Evolutionary conservation across 2,113 vertebrate species (phyloP).

Genomic region (Pavo muticus): DNA sequence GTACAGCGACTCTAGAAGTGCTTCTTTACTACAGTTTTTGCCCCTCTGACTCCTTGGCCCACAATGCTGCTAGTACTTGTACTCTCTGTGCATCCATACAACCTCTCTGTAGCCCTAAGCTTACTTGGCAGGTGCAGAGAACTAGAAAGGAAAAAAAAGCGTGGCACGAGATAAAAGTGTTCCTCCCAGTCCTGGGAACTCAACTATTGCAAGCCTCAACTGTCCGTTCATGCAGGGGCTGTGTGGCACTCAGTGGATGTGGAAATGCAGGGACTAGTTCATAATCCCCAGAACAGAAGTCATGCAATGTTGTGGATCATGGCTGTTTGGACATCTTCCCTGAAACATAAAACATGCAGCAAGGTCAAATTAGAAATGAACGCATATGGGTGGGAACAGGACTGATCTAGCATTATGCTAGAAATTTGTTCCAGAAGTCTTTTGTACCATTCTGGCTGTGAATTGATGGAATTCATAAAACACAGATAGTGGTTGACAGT

Average conservation of each 20-base stretch:
- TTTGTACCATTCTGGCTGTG: not conserved
- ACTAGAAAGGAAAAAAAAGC: not conserved
- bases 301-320: fast-evolving
- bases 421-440: not conserved
- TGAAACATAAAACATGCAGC: not conserved
- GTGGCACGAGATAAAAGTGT: not conserved
- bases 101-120: not conserved
- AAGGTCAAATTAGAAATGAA: not conserved
- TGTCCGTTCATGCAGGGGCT: not conserved
- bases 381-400: not conserved
- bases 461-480: not conserved
- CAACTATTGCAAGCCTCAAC: not conserved
- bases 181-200: not conserved
- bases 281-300: not conserved
- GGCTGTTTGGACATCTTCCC: not conserved
- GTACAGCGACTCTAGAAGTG: not conserved
- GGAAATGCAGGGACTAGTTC: not conserved
- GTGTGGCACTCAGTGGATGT: not conserved
- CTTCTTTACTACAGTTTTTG: not conserved
- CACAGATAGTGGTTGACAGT: not conserved
- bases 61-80: not conserved
- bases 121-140: not conserved
- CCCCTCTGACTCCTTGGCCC: not conserved
- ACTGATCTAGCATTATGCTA: not conserved
- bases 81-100: not conserved